Base-by-base conservation (phyloP, 1,140 invertebrate genomes). In the Anastrepha ludens region DNA sequence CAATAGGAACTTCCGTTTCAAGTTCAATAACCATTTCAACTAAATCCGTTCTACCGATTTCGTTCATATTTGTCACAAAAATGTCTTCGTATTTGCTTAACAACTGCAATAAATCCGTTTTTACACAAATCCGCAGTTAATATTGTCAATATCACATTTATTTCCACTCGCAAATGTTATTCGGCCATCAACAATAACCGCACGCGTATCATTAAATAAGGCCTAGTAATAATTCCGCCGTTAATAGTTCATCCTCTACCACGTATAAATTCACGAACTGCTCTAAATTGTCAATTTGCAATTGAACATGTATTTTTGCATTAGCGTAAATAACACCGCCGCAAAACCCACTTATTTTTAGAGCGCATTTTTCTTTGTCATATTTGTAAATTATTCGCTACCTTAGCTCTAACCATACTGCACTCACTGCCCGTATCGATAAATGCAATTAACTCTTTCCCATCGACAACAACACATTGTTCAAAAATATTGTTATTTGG, bases 221-320 rank as follows among this genome's bases (percentile, higher is more conserved):
- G 2, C 87, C 86, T 44, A 90, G 44, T 44, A 90, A 15, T 2
- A 88, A 60, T 15, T 89, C 59, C n/a, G 78, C 50, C 78, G 67
- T 5, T 50, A 85, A 85, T 4, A 87, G 41, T n/a, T 89, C 11
- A 50, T 88, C 89, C 29, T 87, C 87, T 41, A 86, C 87, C 13
- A 88, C 47, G 47, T 88, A 86, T 17, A 88, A 17, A 65, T 65
- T 41, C 70, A 39, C 64, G 17, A n/a, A 2, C 29, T n/a, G 55
- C 29, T 62, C 17, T 29, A 20, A 44, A 29, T 39, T 64, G 11
- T 85, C 41, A 47, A 39, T 29, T 29, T 65, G 9, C 50, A 78
- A 41, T 13, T 74, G 6, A 39, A 74, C 67, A 44, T 6, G 67
- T 39, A 74, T 74, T 74, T 74, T 39, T 29, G 67, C 8, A 39